Base-by-base conservation (phyloP, 1,140 invertebrate genomes). In the Amyelois transitella region DNA sequence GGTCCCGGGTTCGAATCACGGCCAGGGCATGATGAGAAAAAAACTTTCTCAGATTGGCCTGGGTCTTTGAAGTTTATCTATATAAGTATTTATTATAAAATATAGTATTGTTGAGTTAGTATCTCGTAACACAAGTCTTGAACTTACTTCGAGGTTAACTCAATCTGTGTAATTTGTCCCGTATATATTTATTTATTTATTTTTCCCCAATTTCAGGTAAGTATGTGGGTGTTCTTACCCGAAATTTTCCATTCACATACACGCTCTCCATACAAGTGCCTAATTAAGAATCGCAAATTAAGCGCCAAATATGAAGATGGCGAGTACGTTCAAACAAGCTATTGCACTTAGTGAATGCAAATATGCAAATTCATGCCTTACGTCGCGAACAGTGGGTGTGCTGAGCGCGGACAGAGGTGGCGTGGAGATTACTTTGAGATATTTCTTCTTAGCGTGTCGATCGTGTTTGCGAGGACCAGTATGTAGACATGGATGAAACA, bases 341-440 rank as follows among this genome's bases (percentile, higher is more conserved):
- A 86, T 83, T 80, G 80, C 82, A 86, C 82, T 86, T 86, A 86
- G 77, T 60, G 64, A 69, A 65, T 65, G 69, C 69, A 66, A 72
- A 86, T 85, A 86, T 86, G 82, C 78, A 76, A 82, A 86, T 82
- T 86, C 77, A 81, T 76, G 73, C 71, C 73, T 75, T 76, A 73
- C 65, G 70, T 60, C 63, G 60, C 51, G 59, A 47, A 38, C n/a
- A 58, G 60, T 63, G 68, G 74, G 75, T 79, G 72, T 81, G 77
- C 60, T 62, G 66, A 64, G 58, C 58, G 71, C 66, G 72, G 43
- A 49, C 54, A 62, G 68, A 72, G 6, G 48, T 51, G 6, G 48
- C 50, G 17, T 74, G 49, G 77, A 81, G 71, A 21, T 12, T 51
- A 6, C 12, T 60, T 5, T 47, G 24, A 18, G 24, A n/a, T 25